Evolutionary conservation across 2,888 invertebrate species (phyloP).

Genomic region (Rhorus exstirpatorius): DNA sequence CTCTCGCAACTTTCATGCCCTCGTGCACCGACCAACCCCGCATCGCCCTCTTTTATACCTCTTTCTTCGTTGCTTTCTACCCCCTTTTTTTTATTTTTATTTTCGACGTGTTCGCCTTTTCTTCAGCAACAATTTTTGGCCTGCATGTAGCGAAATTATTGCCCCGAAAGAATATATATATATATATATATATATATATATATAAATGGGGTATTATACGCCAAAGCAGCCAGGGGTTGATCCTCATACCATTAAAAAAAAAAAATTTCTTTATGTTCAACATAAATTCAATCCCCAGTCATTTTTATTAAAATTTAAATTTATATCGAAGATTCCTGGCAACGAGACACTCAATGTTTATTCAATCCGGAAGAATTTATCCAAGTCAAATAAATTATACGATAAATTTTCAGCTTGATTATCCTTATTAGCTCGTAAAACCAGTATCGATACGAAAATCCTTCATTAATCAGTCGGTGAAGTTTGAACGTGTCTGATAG

Average conservation of each 20-base stretch:
- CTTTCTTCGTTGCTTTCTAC: conserved; percentile 31
- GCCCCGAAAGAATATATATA: too few relatives aligned
- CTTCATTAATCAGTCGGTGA: background rate
- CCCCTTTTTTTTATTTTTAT: conserved; percentile 37
- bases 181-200: too few relatives aligned
- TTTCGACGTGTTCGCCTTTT: conserved; percentile 19
- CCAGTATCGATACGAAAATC: background rate
- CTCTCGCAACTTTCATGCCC: conserved; percentile 48
- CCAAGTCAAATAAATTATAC: too few relatives aligned
- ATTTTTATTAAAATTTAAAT: too few relatives aligned
- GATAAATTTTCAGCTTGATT: background rate
- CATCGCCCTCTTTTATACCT: conserved; percentile 65
- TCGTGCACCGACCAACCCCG: conserved; percentile 35
- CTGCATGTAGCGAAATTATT: background rate
- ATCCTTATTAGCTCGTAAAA: too few relatives aligned
- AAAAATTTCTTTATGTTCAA: too few relatives aligned
- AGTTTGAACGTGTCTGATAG: background rate
- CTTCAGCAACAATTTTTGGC: conserved; percentile 35
- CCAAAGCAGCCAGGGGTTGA: too few relatives aligned
- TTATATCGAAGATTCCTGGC: background rate
- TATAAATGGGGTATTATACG: too few relatives aligned
- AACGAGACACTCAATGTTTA: background rate
- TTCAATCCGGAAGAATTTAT: too few relatives aligned
- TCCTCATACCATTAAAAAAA: too few relatives aligned
- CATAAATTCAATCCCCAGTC: too few relatives aligned